phyloP scores from a whole-genome alignment of 1,140 invertebrate genomes.

The Epicauta chinensis region DNA sequence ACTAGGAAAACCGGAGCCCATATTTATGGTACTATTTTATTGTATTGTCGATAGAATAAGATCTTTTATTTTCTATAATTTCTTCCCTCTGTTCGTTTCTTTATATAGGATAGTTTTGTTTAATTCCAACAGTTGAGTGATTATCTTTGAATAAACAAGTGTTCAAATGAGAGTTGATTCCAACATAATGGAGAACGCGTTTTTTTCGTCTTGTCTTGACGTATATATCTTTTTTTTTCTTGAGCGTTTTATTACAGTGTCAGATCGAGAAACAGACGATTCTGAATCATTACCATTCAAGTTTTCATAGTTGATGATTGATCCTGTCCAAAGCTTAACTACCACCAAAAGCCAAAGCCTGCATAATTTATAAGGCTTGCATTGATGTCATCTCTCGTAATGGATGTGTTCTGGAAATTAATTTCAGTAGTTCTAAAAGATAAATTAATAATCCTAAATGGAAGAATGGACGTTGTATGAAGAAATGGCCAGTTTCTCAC shows the following conservation, averaged over 20 bases:
- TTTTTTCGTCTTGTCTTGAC: background rate
- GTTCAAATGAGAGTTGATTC: conserved; percentile 2
- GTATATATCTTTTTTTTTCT: background rate
- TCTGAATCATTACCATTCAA: too few relatives aligned
- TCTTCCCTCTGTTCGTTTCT: too few relatives aligned
- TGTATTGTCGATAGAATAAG: too few relatives aligned
- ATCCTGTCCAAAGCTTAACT: background rate
- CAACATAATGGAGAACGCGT: background rate
- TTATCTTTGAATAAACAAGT: background rate
- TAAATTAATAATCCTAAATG: conserved; percentile 11
- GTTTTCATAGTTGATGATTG: conserved; percentile 1
- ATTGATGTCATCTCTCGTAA: conserved; percentile 8
- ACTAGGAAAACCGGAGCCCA: too few relatives aligned
- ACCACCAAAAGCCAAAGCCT: background rate
- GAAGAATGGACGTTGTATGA: background rate
- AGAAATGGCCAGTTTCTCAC: conserved; percentile 1
- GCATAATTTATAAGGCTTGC: conserved; percentile 12
- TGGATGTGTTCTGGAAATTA: conserved; percentile 12
- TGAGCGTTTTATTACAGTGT: too few relatives aligned
- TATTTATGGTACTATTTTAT: too few relatives aligned
- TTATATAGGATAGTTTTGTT: too few relatives aligned
- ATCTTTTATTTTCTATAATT: too few relatives aligned
- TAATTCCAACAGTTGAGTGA: too few relatives aligned
- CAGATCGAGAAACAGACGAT: too few relatives aligned
- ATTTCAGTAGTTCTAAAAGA: conserved; percentile 10